Evolutionary conservation across 2,797 vertebrate species (phyloP), one percentile per base, ranked within the genome.

Genomic region (Ctenosaura bakeri): DNA sequence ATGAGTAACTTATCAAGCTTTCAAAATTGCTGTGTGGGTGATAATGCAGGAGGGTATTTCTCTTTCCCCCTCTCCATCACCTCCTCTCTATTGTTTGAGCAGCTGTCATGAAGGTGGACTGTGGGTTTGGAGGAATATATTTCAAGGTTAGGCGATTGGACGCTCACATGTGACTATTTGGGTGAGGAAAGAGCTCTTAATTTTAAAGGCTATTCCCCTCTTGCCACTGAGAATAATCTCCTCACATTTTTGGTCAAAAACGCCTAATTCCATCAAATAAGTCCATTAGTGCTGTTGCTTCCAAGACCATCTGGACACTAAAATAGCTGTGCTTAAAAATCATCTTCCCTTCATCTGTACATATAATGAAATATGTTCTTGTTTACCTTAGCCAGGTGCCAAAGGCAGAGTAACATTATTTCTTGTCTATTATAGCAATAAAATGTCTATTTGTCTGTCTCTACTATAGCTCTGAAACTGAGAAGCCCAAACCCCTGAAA

Each of bases 61-160:
- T 93, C 92, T 26, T 24, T 59, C 20, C 12, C 52, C 8, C 54
- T 77, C 74, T 77, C 56, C 56, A 93, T 91, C 42, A 91, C 93
- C 88, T 90, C 92, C 90, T 42, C 90, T 92, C 94, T 91, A 85
- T 94, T 95, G 89, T 96, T 96, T 1, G 73, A 96, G 93, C 91
- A 97, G 94, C 95, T 97, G 95, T 97, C 96, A 96, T 89, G 94
- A 96, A 96, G 95, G 95, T 95, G 93, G 95, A 80, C 92, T 94
- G 83, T 94, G 94, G 89, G 85, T 93, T 96, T 96, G 92, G 56
- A 95, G 96, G 95, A 96, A 78, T 96, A 96, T 96, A 96, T 96
- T 96, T 97, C 92, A 84, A 94, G 91, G 84, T 88, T 95, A 95
- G 87, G 90, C 93, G 88, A 92, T 95, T 96, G 89, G 92, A 93